Conservation (phyloP, 2,797 vertebrate genomes). For the Clamator glandarius region DNA sequence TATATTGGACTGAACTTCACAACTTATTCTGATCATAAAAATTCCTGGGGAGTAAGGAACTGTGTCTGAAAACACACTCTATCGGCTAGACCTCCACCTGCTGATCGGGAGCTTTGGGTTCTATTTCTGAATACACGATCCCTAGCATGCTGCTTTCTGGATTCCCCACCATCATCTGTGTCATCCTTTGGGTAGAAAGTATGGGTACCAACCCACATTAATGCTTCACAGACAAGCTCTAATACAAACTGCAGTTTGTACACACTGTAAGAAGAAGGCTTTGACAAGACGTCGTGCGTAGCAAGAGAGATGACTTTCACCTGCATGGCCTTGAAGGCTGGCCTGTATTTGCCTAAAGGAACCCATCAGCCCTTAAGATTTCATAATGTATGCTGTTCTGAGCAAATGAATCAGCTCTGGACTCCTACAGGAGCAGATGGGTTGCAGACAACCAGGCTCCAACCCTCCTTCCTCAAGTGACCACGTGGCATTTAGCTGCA, state of each 20-base stretch:
- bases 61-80: background rate
- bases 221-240: background rate
- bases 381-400: background rate
- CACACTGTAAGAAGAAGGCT: background rate
- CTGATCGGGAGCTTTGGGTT: background rate
- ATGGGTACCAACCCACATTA: background rate
- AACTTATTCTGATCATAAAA: background rate
- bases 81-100: background rate
- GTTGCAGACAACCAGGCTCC: background rate
- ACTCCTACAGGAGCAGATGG: conserved; percentile 17
- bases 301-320: background rate
- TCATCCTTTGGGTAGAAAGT: background rate
- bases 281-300: background rate
- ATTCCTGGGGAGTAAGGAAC: background rate
- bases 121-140: background rate
- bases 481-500: conserved; percentile 21
- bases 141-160: background rate
- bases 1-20: background rate
- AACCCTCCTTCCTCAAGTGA: background rate
- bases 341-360: background rate
- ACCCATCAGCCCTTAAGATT: background rate
- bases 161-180: background rate
- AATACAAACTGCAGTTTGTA: background rate
- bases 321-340: background rate
- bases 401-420: background rate